Conservation (phyloP, 92 coral and sea anemone genomes). For the Zoanthus gigantus region DNA sequence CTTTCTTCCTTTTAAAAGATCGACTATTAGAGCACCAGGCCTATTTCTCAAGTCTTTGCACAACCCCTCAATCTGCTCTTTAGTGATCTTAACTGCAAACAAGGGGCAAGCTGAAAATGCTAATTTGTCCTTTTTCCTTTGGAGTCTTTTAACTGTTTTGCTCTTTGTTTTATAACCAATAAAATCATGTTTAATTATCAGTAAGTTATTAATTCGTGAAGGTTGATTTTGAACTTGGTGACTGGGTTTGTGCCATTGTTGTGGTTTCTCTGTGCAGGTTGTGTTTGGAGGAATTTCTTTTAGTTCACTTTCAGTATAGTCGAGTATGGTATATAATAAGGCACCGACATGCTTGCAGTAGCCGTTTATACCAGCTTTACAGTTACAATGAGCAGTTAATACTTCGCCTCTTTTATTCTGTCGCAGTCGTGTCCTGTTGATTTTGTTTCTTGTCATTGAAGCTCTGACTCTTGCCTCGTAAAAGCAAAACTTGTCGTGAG, state of each 20-base stretch:
- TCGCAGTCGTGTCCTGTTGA: not conserved
- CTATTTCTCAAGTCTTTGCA: slow-evolving; percentile 39
- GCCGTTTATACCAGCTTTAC: slow-evolving; percentile 40
- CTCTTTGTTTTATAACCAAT: not conserved
- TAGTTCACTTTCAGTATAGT: slow-evolving; percentile 46
- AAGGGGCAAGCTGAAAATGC: slow-evolving; percentile 47
- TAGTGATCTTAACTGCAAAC: slow-evolving; percentile 50
- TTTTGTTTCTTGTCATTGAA: slow-evolving; percentile 19
- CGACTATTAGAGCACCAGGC: slow-evolving; percentile 30
- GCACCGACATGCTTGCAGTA: slow-evolving; percentile 50
- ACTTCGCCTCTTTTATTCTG: slow-evolving; percentile 28
- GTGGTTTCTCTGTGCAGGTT: slow-evolving; percentile 53
- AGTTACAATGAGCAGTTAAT: slow-evolving; percentile 12
- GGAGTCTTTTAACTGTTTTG: not conserved
- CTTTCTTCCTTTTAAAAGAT: slow-evolving; percentile 43
- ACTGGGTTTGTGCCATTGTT: slow-evolving; percentile 53
- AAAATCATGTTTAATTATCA: not conserved
- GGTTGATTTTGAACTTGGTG: not conserved
- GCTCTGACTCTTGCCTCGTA: slow-evolving; percentile 15
- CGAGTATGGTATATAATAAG: slow-evolving; percentile 39
- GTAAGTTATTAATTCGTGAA: not conserved
- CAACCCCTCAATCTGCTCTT: slow-evolving; percentile 33
- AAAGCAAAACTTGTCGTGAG: slow-evolving; percentile 16
- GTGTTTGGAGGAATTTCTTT: slow-evolving; percentile 49
- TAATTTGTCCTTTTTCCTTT: slow-evolving; percentile 36